Evolutionary conservation across 2,113 vertebrate genomes (phyloP).

Genomic region (Myotis yumanensis): DNA sequence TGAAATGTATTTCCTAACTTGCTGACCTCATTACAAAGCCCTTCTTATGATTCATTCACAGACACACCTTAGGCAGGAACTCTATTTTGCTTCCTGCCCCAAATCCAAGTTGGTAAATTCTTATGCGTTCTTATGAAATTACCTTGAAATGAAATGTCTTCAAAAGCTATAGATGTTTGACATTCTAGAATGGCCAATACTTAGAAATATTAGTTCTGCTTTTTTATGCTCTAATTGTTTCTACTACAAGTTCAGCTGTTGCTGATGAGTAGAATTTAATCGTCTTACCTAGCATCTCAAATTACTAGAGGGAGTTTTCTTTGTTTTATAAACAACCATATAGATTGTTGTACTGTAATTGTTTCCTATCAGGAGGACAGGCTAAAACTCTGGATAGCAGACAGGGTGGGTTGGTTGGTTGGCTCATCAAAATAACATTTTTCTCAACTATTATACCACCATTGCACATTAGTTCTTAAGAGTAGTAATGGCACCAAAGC

Average conservation of each 20-base stretch:
- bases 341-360: background rate
- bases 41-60: slow-evolving; percentile 63
- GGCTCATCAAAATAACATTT: slow-evolving; percentile 68
- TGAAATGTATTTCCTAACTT: slow-evolving; percentile 65
- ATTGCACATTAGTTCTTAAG: slow-evolving; percentile 60
- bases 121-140: slow-evolving; percentile 11
- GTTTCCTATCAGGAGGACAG: slow-evolving; percentile 21
- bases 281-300: slow-evolving; percentile 32
- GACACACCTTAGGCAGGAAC: slow-evolving; percentile 52
- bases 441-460: background rate
- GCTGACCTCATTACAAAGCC: slow-evolving; percentile 39
- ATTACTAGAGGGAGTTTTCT: background rate
- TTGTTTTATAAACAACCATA: slow-evolving; percentile 4
- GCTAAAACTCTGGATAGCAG: slow-evolving; percentile 63
- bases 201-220: background rate
- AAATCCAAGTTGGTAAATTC: background rate
- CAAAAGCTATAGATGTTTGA: slow-evolving; percentile 11
- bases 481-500: background rate
- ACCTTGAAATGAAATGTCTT: slow-evolving; percentile 35
- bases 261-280: background rate
- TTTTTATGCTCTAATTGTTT: background rate
- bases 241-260: background rate
- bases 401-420: background rate
- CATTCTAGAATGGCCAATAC: background rate
- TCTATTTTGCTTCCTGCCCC: slow-evolving; percentile 24